These are phyloP conservation scores for Laticauda colubrina DNA, from an alignment of 2,113 vertebrate species.

Conservation along the genomic window DNA sequence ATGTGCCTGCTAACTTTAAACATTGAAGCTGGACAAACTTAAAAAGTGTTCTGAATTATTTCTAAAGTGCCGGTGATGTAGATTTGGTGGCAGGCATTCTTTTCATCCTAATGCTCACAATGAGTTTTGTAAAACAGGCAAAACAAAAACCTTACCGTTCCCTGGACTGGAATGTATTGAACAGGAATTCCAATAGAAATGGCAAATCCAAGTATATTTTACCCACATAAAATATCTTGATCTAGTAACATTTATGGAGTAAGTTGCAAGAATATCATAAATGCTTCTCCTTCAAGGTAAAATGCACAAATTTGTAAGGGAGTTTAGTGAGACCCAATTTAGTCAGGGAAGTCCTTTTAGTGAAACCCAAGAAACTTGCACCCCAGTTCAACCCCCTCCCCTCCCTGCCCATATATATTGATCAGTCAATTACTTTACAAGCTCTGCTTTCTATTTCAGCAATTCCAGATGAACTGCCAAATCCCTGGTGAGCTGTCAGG, in stretches of 20 bases:
- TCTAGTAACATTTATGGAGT: neutral
- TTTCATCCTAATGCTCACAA: neutral
- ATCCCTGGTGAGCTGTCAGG: neutral
- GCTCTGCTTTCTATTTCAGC: too few species aligned
- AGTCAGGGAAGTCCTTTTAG: neutral
- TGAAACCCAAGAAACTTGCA: neutral
- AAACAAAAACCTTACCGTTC: neutral
- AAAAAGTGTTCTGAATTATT: neutral
- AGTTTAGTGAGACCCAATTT: neutral
- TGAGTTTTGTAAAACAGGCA: neutral
- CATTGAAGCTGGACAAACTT: conserved; percentile 32
- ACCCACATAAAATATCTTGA: neutral
- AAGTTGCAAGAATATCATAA: neutral
- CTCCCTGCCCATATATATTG: neutral
- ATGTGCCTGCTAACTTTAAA: conserved; percentile 61
- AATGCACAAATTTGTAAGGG: neutral
- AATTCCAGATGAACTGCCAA: neutral
- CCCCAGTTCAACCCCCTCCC: neutral
- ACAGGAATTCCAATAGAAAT: neutral
- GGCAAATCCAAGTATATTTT: neutral
- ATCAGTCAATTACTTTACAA: neutral
- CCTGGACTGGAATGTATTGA: neutral
- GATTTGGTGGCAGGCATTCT: neutral
- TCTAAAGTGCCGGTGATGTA: neutral
- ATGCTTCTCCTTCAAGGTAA: neutral